phyloP scores from a whole-genome alignment of 2,113 vertebrate genomes.

The Gadus macrocephalus region DNA sequence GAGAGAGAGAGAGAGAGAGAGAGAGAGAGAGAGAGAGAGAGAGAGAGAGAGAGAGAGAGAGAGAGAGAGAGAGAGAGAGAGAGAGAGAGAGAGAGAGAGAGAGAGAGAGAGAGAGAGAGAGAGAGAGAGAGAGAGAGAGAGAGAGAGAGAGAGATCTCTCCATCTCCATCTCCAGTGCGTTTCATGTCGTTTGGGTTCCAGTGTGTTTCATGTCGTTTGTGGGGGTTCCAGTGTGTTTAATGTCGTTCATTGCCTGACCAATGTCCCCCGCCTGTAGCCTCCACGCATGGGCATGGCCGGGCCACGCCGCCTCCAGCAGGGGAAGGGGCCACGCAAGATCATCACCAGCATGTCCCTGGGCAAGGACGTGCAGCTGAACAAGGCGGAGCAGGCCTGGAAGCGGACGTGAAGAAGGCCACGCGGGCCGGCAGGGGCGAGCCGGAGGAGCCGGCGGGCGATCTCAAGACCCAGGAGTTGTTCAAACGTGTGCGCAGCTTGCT shows the following conservation, averaged over 20 bases:
- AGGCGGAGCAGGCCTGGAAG: constrained; percentile 95
- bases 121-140: no score
- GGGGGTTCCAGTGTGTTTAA: not conserved
- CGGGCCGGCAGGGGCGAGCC: constrained; percentile 4
- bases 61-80: no score
- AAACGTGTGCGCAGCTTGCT: constrained; percentile 91
- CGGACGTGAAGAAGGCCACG: constrained; percentile 71
- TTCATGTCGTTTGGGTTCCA: no score
- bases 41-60: no score
- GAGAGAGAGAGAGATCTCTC: no score
- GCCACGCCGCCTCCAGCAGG: constrained; percentile 86
- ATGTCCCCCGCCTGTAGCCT: constrained; percentile 65
- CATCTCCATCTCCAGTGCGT: no score
- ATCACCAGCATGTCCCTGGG: constrained; percentile 84
- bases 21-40: no score
- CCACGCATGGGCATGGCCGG: constrained; percentile 76
- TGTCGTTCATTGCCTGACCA: not conserved
- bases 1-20: no score
- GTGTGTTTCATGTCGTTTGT: no score
- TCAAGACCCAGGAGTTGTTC: constrained; percentile 88
- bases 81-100: no score
- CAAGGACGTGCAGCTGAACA: constrained; percentile 92
- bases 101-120: no score
- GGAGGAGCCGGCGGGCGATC: constrained; percentile 57
- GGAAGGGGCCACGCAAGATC: constrained; percentile 91